phyloP scores from a whole-genome alignment of 2,113 vertebrate genomes.

The Nothocercus nigrocapillus region DNA sequence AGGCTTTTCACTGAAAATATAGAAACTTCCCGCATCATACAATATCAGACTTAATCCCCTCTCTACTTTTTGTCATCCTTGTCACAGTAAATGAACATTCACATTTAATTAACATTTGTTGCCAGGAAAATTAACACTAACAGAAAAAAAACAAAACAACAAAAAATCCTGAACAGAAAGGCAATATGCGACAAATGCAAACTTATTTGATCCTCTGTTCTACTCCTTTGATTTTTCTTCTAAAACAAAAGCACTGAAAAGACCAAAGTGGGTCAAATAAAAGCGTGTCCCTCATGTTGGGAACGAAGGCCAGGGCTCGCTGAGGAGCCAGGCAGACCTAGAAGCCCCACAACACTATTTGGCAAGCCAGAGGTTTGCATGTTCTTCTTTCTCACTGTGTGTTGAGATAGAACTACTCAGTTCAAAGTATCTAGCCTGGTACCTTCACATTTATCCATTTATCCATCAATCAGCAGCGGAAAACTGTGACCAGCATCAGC shows the following conservation, averaged over 20 bases:
- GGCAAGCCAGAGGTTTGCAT: neutral
- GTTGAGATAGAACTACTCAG: neutral
- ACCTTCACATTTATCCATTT: neutral
- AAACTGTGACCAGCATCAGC: neutral
- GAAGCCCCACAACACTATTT: neutral
- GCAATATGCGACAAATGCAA: constrained; percentile 41
- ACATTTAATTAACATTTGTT: constrained; percentile 61
- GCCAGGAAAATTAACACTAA: constrained; percentile 64
- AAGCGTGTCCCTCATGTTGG: neutral
- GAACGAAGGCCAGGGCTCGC: neutral
- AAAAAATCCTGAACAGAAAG: constrained; percentile 56
- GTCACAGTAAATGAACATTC: neutral
- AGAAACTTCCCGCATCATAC: constrained; percentile 32
- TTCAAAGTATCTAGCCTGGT: neutral
- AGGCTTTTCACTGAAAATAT: constrained; percentile 59
- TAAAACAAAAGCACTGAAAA: neutral
- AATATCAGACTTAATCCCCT: constrained; percentile 29
- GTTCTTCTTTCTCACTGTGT: neutral
- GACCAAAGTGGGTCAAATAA: neutral
- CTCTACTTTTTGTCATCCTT: constrained; percentile 17
- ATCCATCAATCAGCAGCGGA: neutral
- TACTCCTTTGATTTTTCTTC: neutral
- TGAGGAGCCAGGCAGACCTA: neutral
- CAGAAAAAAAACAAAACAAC: too few relatives aligned
- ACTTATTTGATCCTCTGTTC: constrained; percentile 63